A percentile compares a stretch with the other conserved stretches of the same genome.
phyloP scores from a whole-genome alignment of 2,113 vertebrate species.

The Acrocephalus arundinaceus region DNA sequence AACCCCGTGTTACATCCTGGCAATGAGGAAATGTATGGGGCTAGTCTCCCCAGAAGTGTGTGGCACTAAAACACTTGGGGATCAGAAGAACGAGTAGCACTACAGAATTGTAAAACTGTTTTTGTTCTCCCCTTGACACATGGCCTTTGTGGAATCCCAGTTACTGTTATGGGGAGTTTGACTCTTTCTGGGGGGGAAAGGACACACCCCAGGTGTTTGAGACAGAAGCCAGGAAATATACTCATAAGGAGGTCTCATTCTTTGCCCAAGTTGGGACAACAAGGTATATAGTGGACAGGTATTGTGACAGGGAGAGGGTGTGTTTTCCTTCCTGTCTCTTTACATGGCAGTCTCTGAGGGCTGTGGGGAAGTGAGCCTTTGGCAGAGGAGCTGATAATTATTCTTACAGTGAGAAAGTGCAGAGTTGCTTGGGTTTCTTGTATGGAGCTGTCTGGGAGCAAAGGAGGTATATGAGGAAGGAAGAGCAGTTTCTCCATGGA shows the following conservation, averaged over 20 bases:
- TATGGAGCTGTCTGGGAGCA: not conserved
- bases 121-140: not conserved
- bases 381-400: not conserved
- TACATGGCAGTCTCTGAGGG: not conserved
- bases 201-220: not conserved
- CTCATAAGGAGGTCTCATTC: not conserved
- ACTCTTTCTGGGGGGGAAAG: not conserved
- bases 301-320: not conserved
- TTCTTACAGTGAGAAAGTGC: not conserved
- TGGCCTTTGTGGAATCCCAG: not conserved
- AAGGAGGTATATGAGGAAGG: not conserved
- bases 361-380: not conserved
- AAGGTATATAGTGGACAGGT: not conserved
- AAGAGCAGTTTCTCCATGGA: not conserved
- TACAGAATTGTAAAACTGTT: not conserved
- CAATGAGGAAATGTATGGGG: not conserved
- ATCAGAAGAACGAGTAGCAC: not conserved
- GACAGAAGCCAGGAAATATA: not conserved
- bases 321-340: not conserved
- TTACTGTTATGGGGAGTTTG: not conserved
- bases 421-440: not conserved
- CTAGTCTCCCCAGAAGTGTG: not conserved
- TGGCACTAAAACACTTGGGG: not conserved
- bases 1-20: not conserved
- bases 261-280: not conserved